These are phyloP conservation scores for Junco hyemalis DNA, from an alignment of 2,113 vertebrate genomes.

Conservation along the genomic window DNA sequence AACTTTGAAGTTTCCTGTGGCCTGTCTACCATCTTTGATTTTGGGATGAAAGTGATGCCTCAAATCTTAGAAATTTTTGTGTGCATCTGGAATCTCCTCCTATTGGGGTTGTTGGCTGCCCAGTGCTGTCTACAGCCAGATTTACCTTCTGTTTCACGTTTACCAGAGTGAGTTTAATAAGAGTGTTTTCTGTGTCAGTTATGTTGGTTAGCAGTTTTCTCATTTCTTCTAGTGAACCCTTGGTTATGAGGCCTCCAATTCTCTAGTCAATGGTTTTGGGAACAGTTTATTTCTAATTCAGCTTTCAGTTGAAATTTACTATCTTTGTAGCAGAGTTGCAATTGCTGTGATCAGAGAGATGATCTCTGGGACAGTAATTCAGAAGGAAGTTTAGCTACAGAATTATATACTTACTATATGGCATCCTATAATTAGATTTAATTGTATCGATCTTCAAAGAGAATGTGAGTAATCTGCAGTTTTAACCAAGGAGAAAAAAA, in stretches of 20 bases:
- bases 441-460: neutral
- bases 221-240: neutral
- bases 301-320: neutral
- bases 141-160: neutral
- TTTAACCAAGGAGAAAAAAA: neutral
- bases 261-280: neutral
- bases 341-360: neutral
- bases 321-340: neutral
- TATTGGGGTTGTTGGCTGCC: neutral
- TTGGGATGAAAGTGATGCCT: neutral
- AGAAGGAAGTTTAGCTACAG: neutral
- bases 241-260: neutral
- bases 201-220: neutral
- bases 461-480: neutral
- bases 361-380: neutral
- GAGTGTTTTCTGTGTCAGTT: neutral
- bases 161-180: neutral
- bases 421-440: neutral
- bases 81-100: neutral
- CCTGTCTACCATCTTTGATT: neutral
- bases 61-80: neutral
- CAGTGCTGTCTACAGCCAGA: neutral
- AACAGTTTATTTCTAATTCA: neutral
- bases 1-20: neutral
- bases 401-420: neutral